Base-by-base conservation (phyloP, 2,113 vertebrate species). In the Euleptes europaea region DNA sequence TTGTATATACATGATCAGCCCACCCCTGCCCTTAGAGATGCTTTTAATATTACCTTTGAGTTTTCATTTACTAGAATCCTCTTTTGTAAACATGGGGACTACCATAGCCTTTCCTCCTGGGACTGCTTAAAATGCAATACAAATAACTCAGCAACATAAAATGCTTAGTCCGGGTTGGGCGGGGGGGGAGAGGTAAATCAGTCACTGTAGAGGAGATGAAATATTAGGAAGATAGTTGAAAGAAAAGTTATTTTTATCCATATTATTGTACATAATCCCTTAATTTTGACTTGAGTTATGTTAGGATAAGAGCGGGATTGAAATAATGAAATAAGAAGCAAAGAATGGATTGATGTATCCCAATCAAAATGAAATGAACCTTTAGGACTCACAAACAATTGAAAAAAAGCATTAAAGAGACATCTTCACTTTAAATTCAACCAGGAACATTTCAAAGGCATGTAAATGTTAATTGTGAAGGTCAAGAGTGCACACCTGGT, bases 201-300 rank as follows among this genome's bases (percentile, higher is more conserved):
- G 13, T 85, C 82, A 51, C 15, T 84, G 8, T 65, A 78, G 8
- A 1, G 40, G 35, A 79, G 44, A 78, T 74, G 49, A 35, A 67
- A 31, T 77, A 38, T 78, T 87, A 72, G 49, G 23, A 79, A 3
- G 8, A 81, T 21, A 88, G 57, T 47, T 81, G 7, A 4, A 85
- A 51, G 35, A 87, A 87, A 89, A 86, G 19, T 0, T 82, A 83
- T 85, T n/a, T 85, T 2, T 35, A 88, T 84, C n/a, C 42, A 65
- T 26, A 73, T 3, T n/a, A 60, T 60, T 51, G 84, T 73, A 85
- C 51, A 73, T 73, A 85, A 85, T 73, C 69, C 69, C 21, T 47
- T 80, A 85, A 85, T 82, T 85, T 84, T 3, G 19, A 84, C 2
- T 88, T 84, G 9, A 83, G 42, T 82, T 6, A 82, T 47, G 63